Percentiles rank a stretch among this genome's conserved stretches.
These are phyloP conservation scores for Euzetes globulus DNA, from an alignment of 2,888 invertebrate species.

Conservation along the genomic window DNA sequence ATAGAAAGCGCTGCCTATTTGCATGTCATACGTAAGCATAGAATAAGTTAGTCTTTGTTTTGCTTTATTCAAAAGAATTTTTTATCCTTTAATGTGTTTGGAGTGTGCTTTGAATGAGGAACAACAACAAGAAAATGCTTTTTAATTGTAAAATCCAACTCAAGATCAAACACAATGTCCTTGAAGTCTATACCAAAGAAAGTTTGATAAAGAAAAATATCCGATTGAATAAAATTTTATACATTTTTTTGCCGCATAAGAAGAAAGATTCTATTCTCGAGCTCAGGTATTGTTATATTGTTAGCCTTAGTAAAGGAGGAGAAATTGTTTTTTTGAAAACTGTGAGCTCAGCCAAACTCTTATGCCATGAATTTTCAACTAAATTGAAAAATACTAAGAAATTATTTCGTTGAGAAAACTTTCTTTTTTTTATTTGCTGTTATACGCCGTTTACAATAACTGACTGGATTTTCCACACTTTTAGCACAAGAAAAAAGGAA, in stretches of 20 bases:
- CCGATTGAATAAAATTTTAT: not conserved
- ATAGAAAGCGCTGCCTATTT: not conserved
- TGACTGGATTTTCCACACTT: constrained; percentile 30
- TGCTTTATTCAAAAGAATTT: constrained; percentile 7
- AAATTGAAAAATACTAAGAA: constrained; percentile 17
- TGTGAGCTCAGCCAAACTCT: not conserved
- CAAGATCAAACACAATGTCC: constrained; percentile 27
- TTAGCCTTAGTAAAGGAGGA: constrained; percentile 2
- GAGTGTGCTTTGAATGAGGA: constrained; percentile 15
- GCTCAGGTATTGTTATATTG: not conserved
- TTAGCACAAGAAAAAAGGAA: constrained; percentile 29
- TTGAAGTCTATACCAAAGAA: constrained; percentile 18
- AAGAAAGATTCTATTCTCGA: not conserved
- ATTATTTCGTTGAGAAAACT: constrained; percentile 15
- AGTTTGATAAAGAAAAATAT: constrained; percentile 16
- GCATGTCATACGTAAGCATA: constrained; percentile 24
- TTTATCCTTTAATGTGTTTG: constrained; percentile 17
- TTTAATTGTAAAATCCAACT: constrained; percentile 28
- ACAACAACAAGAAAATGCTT: constrained; percentile 1
- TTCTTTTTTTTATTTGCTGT: constrained; percentile 3
- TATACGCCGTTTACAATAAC: constrained; percentile 1
- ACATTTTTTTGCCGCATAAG: not conserved
- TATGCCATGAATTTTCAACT: constrained; percentile 13
- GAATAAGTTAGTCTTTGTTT: constrained; percentile 15
- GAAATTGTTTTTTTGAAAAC: not conserved